phyloP scores from a whole-genome alignment of 2,797 vertebrate genomes.

The Amphiprion clarkii region DNA sequence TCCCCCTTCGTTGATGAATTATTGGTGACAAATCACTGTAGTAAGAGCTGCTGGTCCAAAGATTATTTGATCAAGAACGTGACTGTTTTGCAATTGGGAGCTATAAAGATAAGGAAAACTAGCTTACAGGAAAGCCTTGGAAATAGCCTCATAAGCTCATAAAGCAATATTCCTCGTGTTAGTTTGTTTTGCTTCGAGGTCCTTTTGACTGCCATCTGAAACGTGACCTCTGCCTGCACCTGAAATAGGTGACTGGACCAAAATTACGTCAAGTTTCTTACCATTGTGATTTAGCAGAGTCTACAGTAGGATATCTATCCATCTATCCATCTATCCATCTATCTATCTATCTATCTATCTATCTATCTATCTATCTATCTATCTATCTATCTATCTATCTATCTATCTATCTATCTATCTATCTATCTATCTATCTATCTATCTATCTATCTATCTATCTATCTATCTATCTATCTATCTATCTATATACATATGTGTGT shows the following conservation, averaged over 20 bases:
- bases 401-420: too few relatives aligned
- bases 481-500: too few relatives aligned
- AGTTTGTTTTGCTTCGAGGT: slow-evolving; percentile 32
- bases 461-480: too few relatives aligned
- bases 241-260: not conserved
- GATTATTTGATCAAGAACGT: slow-evolving; percentile 23
- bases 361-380: too few relatives aligned
- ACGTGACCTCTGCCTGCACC: not conserved
- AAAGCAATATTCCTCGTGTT: slow-evolving; percentile 34
- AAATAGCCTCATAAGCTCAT: not conserved
- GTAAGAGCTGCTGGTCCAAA: not conserved
- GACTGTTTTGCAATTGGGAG: slow-evolving; percentile 26
- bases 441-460: too few relatives aligned
- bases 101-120: slow-evolving; percentile 66
- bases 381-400: too few relatives aligned
- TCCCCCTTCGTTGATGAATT: slow-evolving; percentile 7
- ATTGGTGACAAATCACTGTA: slow-evolving; percentile 6
- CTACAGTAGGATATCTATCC: too few relatives aligned
- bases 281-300: not conserved
- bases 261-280: not conserved
- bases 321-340: too few relatives aligned
- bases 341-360: too few relatives aligned
- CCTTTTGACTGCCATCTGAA: slow-evolving; percentile 1
- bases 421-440: too few relatives aligned
- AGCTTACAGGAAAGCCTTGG: slow-evolving; percentile 34